These are phyloP conservation scores for Micrastur ruficollis DNA, from an alignment of 2,797 vertebrate species.

Conservation along the genomic window DNA sequence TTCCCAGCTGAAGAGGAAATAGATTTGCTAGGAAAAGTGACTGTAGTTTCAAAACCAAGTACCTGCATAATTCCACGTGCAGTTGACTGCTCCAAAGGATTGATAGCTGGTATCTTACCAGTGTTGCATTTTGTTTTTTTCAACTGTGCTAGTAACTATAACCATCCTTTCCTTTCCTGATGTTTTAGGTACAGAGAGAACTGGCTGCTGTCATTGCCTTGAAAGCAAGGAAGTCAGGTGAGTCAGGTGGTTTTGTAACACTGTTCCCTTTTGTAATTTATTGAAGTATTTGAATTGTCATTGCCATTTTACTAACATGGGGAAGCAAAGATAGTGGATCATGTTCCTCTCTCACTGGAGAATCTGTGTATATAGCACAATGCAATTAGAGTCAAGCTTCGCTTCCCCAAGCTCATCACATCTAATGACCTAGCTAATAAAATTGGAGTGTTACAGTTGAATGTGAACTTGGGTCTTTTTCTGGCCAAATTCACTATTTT, in stretches of 20 bases:
- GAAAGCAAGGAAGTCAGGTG: conserved; percentile 91
- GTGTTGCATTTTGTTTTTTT: background rate
- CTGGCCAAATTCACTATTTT: background rate
- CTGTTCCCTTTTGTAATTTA: background rate
- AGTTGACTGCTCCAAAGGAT: background rate
- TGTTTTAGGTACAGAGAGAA: conserved; percentile 90
- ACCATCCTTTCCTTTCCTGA: conserved; percentile 9
- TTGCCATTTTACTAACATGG: background rate
- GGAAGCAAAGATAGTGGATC: background rate
- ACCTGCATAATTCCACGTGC: background rate
- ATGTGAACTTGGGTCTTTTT: background rate
- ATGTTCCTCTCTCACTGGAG: background rate
- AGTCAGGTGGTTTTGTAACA: conserved; percentile 46
- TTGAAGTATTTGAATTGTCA: background rate
- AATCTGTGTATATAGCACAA: background rate
- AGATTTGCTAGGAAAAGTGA: background rate
- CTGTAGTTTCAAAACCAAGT: background rate
- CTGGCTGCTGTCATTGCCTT: conserved; percentile 91
- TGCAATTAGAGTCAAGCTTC: background rate
- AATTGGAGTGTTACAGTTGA: background rate
- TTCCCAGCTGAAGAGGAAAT: background rate
- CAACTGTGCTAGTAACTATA: background rate
- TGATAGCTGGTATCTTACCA: background rate
- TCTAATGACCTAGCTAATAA: background rate
- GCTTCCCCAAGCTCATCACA: background rate